Percentiles rank a stretch among this genome's conserved stretches.
These are phyloP conservation scores for Sarcophaga subvicina DNA, from an alignment of 2,888 invertebrate species.

Conservation along the genomic window DNA sequence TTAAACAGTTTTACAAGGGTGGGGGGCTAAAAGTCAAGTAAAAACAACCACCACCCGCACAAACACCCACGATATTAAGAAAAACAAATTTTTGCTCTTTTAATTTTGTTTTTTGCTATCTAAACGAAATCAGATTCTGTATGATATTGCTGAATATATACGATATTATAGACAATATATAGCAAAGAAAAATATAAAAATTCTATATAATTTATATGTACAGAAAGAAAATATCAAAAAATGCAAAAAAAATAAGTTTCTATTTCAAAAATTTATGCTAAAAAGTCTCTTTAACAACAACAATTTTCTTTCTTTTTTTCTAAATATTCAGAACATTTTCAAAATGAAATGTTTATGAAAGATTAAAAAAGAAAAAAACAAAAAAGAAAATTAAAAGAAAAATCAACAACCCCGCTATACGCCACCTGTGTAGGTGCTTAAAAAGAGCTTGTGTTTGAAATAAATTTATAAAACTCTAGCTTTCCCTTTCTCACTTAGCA, in stretches of 20 bases:
- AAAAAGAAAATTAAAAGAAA: constrained; percentile 3
- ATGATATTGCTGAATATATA: constrained; percentile 45
- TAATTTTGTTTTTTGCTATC: constrained; percentile 29
- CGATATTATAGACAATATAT: constrained; percentile 15
- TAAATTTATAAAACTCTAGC: background rate
- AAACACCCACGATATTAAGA: constrained; percentile 60
- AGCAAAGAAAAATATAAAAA: background rate
- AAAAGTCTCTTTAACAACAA: constrained; percentile 49
- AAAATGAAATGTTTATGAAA: constrained; percentile 67
- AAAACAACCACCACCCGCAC: constrained; percentile 60
- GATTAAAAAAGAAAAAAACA: constrained; percentile 11
- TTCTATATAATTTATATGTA: constrained; percentile 24
- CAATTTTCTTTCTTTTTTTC: constrained; percentile 15
- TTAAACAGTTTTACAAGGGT: background rate
- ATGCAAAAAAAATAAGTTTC: constrained; percentile 50
- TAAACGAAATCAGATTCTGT: constrained; percentile 57
- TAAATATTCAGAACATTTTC: background rate
- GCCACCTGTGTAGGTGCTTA: constrained; percentile 56
- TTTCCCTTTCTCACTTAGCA: constrained; percentile 28
- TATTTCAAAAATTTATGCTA: constrained; percentile 65
- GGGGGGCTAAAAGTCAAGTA: constrained; percentile 5
- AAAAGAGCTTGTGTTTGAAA: constrained; percentile 30
- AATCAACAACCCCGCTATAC: constrained; percentile 11
- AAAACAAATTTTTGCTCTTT: constrained; percentile 26
- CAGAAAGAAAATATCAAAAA: background rate